Conservation (phyloP, 37 sponge, comb jelly and placozoan genomes). For the Diacarnus erythraeanus region DNA sequence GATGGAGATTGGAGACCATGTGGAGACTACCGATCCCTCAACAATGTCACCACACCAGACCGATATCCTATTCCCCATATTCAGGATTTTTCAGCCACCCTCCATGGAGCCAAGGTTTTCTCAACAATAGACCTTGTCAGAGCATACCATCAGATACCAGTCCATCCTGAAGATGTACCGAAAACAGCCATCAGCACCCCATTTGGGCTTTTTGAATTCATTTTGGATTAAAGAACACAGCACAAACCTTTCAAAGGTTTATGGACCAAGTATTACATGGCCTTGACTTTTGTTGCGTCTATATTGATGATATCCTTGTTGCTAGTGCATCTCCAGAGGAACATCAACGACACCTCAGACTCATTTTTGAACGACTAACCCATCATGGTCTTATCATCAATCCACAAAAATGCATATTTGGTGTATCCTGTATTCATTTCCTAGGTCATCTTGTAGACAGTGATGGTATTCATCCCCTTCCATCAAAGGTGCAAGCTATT, state of each 20-base stretch:
- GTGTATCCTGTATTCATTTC: no score
- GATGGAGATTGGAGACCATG: constrained; percentile 68
- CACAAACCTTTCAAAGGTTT: no score
- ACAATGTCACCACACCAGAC: constrained; percentile 56
- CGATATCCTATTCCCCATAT: constrained; percentile 74
- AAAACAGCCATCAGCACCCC: constrained; percentile 69
- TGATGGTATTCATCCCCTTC: constrained; percentile 44
- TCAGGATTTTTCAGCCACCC: constrained; percentile 58
- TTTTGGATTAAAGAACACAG: no score
- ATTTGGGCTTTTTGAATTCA: constrained; percentile 61
- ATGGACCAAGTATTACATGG: constrained; percentile 61
- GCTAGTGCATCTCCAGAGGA: no score
- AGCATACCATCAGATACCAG: constrained; percentile 61
- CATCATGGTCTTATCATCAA: constrained; percentile 44
- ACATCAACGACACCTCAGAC: constrained; percentile 34
- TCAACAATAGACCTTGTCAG: constrained; percentile 53
- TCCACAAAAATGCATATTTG: constrained; percentile 41
- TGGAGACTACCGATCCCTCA: constrained; percentile 77
- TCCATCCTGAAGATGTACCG: constrained; percentile 53
- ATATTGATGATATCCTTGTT: no score
- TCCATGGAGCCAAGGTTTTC: constrained; percentile 61
- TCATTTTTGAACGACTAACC: constrained; percentile 35
- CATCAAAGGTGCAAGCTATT: constrained; percentile 48
- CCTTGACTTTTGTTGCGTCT: constrained; percentile 32
- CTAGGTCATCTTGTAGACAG: no score